Evolutionary conservation across 1,140 invertebrate genomes (phyloP).

Genomic region (Pristionchus pacificus): DNA sequence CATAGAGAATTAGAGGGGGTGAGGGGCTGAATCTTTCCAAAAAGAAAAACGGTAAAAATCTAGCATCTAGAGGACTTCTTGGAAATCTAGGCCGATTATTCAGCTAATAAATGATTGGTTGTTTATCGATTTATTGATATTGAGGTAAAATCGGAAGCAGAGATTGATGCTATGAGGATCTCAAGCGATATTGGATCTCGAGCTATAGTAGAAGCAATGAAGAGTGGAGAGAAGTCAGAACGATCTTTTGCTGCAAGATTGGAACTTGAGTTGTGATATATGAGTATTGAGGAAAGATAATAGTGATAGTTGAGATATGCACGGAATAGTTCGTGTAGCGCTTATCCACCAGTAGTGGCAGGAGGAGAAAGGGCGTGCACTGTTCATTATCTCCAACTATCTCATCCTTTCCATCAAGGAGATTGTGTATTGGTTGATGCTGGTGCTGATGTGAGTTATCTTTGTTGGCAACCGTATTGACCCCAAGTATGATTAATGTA

Average conservation of each 20-base stretch:
- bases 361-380: neutral
- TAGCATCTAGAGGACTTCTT: too few relatives aligned
- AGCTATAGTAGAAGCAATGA: neutral
- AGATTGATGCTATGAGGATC: neutral
- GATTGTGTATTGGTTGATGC: neutral
- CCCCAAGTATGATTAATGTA: too few relatives aligned
- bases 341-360: neutral
- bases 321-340: neutral
- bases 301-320: too few relatives aligned
- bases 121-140: too few relatives aligned
- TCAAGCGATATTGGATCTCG: neutral
- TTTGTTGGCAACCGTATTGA: too few relatives aligned
- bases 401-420: neutral
- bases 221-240: neutral
- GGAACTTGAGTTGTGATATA: neutral
- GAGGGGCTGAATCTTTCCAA: too few relatives aligned
- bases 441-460: neutral
- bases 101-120: too few relatives aligned
- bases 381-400: neutral
- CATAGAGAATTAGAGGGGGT: too few relatives aligned
- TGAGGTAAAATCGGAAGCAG: neutral
- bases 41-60: too few relatives aligned
- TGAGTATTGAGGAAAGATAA: too few relatives aligned
- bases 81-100: too few relatives aligned
- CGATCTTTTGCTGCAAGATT: neutral